Evolutionary conservation across 2,888 invertebrate genomes (phyloP), one percentile per base, ranked within the genome.

Genomic region (Platycnemis pennipes): DNA sequence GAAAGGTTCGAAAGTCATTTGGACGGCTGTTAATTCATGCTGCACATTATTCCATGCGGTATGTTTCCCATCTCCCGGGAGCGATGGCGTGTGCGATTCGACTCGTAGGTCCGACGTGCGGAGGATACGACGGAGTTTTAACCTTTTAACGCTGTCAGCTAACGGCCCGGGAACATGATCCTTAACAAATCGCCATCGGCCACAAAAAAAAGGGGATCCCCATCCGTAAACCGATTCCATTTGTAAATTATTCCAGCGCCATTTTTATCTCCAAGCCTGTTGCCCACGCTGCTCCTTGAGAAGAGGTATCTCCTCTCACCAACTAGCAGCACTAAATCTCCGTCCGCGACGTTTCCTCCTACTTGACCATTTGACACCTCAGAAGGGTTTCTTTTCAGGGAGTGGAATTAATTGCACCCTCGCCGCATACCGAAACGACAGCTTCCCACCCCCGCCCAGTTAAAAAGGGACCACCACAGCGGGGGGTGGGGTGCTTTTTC

Each of bases 331-430:
- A 77, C 87, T 87, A 87, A 87, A 87, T 87, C 45, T 87, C 87
- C 13, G n/a, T 44, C 87, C 37, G 3, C 87, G 8, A 22, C 45
- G 87, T 44, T n/a, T 26, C 37, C 77, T n/a, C 16, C 77, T 26
- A 11, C 26, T 5, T 11, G 87, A 87, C 26, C n/a, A 45, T 87
- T 87, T 87, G 87, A 87, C 87, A 87, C 87, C 87, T 87, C 45
- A 46, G 13, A 37, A 37, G 37, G 87, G 87, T 7, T 46, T 45
- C 87, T 87, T 46, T 45, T 46, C 46, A 11, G 37, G 37, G 87
- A 46, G 87, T 44, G 26, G 87, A 87, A 87, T 87, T 87, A 87
- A 87, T 87, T 46, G n/a, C 13, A 37, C 77, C 77, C 77, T 77
- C 77, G 11, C 26, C 26, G 77, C 77, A 77, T 37, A 37, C 77